phyloP scores from a whole-genome alignment of 2,113 vertebrate species.

The Thunnus thynnus region DNA sequence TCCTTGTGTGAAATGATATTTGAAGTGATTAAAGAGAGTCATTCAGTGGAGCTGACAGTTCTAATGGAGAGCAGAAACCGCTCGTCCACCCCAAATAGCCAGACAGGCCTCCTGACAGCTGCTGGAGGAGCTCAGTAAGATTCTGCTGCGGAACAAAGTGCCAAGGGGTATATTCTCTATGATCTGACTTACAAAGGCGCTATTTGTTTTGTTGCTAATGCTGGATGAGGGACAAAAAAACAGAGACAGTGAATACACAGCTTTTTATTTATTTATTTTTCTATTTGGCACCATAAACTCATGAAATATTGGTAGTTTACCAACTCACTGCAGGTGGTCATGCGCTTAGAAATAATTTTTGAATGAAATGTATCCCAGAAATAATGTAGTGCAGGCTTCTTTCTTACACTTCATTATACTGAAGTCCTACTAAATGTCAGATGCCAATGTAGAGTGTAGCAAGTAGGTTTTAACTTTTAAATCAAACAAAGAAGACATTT shows the following conservation, averaged over 20 bases:
- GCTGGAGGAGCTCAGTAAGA: constrained; percentile 44
- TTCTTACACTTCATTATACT: neutral
- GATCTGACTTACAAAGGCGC: constrained; percentile 29
- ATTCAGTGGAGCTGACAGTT: constrained; percentile 73
- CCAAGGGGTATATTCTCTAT: constrained; percentile 12
- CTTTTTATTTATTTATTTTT: constrained; percentile 1
- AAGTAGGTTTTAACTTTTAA: too few species aligned
- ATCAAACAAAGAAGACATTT: neutral
- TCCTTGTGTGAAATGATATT: constrained; percentile 78
- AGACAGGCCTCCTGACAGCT: constrained; percentile 50
- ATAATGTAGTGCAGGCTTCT: neutral
- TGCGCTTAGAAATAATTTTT: neutral
- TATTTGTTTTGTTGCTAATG: constrained; percentile 23
- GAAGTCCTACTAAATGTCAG: too few species aligned
- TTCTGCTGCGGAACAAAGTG: constrained; percentile 32
- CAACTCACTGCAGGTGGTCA: neutral
- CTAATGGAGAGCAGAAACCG: constrained; percentile 74
- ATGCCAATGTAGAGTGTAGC: too few species aligned
- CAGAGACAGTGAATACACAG: neutral
- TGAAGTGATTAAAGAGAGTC: constrained; percentile 79
- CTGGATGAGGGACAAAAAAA: neutral
- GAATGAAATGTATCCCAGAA: neutral
- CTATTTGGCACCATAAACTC: neutral
- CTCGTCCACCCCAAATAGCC: constrained; percentile 61
- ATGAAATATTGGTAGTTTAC: neutral